Percentiles rank a stretch among this genome's conserved stretches.
phyloP scores from a whole-genome alignment of 2,888 invertebrate genomes.

The Megastigmus dorsalis region DNA sequence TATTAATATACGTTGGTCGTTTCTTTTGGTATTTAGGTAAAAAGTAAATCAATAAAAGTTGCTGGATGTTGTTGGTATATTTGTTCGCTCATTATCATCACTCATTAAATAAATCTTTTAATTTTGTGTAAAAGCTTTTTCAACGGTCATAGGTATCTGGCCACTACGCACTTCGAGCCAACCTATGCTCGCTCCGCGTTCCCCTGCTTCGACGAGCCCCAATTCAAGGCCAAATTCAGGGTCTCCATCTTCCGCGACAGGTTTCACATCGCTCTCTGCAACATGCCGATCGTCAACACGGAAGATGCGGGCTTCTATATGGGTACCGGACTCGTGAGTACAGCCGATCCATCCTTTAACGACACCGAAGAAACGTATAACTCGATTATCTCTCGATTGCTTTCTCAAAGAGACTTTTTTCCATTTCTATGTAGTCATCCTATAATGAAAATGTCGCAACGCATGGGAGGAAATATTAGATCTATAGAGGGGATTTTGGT shows the following conservation, averaged over 20 bases:
- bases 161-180: constrained; percentile 88
- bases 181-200: constrained; percentile 88
- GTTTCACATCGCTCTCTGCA: constrained; percentile 87
- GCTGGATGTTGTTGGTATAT: constrained; percentile 49
- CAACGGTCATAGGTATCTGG: constrained; percentile 79
- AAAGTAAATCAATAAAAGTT: too few relatives aligned
- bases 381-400: neutral
- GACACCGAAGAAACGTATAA: constrained; percentile 13
- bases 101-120: constrained; percentile 37
- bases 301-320: constrained; percentile 87
- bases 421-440: too few relatives aligned
- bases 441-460: too few relatives aligned
- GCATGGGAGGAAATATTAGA: too few relatives aligned
- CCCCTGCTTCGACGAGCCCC: constrained; percentile 90
- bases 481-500: too few relatives aligned
- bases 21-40: constrained; percentile 37
- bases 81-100: constrained; percentile 35
- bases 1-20: constrained; percentile 23
- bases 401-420: neutral
- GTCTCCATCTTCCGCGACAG: constrained; percentile 87
- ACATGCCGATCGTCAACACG: constrained; percentile 86
- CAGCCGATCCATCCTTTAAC: neutral
- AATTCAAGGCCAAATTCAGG: constrained; percentile 87
- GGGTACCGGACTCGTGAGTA: constrained; percentile 84
- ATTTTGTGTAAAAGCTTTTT: constrained; percentile 55